These are phyloP conservation scores for Tamandua tetradactyla DNA, from an alignment of 2,797 vertebrate species.

Conservation along the genomic window DNA sequence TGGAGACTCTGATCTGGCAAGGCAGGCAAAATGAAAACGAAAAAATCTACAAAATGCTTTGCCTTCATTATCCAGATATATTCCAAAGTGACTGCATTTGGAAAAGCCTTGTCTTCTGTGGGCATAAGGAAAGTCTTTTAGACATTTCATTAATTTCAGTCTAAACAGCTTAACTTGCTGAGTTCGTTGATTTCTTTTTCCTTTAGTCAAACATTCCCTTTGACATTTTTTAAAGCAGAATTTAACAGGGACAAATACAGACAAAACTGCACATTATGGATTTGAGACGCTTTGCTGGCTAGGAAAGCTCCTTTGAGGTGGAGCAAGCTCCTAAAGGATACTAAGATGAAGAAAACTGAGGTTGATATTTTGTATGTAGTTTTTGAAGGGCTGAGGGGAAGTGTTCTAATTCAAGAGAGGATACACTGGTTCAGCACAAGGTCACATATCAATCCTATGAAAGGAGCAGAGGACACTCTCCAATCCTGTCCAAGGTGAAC, in stretches of 20 bases:
- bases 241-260: conserved; percentile 7
- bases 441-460: conserved; percentile 4
- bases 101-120: not conserved
- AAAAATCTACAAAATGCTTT: not conserved
- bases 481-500: not conserved
- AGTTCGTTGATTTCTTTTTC: conserved; percentile 43
- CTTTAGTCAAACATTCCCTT: conserved; percentile 41
- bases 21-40: not conserved
- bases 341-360: not conserved
- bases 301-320: not conserved
- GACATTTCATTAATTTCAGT: conserved; percentile 9
- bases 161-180: conserved; percentile 39
- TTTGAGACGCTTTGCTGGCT: not conserved
- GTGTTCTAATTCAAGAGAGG: not conserved
- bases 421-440: not conserved
- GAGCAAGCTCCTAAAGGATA: not conserved
- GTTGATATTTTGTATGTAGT: not conserved
- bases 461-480: not conserved
- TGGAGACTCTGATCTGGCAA: not conserved
- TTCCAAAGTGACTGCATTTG: not conserved
- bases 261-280: not conserved
- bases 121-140: conserved; percentile 7
- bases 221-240: conserved; percentile 42
- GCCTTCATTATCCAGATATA: not conserved
- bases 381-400: conserved; percentile 50